phyloP scores from a whole-genome alignment of 2,888 invertebrate species.

The Drosophila robusta region DNA sequence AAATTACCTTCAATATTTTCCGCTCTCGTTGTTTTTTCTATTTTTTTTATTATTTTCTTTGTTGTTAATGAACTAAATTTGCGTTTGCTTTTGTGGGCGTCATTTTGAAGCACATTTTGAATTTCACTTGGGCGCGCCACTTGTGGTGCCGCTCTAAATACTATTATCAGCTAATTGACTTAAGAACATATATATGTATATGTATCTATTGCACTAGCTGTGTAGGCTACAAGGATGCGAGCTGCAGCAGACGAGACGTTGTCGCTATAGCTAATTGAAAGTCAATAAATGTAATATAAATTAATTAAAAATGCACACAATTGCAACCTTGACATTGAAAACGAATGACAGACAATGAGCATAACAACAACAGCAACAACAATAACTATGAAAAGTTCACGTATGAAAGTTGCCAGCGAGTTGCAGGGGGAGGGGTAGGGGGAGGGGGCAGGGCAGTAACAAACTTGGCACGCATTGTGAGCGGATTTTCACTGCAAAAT shows the following conservation, averaged over 20 bases:
- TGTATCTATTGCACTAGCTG: conserved; percentile 6
- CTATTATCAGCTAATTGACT: conserved; percentile 59
- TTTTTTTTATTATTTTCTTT: conserved; percentile 20
- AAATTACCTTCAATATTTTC: conserved; percentile 53
- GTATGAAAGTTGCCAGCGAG: conserved; percentile 73
- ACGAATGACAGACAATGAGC: conserved; percentile 63
- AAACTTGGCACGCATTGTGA: conserved; percentile 72
- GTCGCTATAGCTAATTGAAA: conserved; percentile 72
- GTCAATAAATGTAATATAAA: conserved; percentile 75
- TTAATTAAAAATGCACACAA: conserved; percentile 60
- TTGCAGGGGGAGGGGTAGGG: conserved; percentile 13
- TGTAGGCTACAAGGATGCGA: conserved; percentile 65
- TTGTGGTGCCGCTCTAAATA: conserved; percentile 8
- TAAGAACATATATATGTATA: conserved; percentile 29
- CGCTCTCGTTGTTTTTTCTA: conserved; percentile 1
- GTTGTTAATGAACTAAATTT: conserved; percentile 51
- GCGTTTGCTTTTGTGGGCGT: conserved; percentile 28
- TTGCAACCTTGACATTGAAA: conserved; percentile 79
- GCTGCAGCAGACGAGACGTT: conserved; percentile 49
- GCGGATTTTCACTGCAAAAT: conserved; percentile 67
- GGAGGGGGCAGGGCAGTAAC: conserved; percentile 21
- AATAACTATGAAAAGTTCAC: conserved; percentile 67
- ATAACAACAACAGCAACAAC: conserved; percentile 16
- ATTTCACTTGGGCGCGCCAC: conserved; percentile 32
- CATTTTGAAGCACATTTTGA: conserved; percentile 39